Conservation (phyloP, 2,888 invertebrate species). For the Geotrupes spiniger region DNA sequence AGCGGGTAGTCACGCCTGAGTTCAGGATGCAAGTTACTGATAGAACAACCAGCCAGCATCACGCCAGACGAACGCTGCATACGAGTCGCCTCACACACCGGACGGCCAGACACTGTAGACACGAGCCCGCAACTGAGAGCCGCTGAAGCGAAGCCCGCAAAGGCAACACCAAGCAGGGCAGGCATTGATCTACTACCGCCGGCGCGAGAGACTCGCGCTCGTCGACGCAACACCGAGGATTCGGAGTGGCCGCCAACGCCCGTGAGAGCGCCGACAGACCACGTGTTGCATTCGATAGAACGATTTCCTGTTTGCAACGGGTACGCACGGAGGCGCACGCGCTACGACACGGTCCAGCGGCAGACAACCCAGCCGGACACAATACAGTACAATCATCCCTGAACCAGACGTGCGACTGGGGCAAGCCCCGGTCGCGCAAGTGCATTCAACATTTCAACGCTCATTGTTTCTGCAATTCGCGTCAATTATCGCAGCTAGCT, state of each 20-base stretch:
- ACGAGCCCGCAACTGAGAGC: constrained; percentile 33
- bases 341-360: constrained; percentile 15
- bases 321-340: not conserved
- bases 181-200: constrained; percentile 17
- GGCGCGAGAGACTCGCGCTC: not conserved
- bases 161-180: constrained; percentile 55
- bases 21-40: constrained; percentile 42
- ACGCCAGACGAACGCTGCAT: constrained; percentile 59
- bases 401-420: constrained; percentile 49
- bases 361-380: constrained; percentile 9
- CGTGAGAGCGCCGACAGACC: not conserved
- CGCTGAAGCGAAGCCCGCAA: constrained; percentile 56
- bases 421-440: constrained; percentile 40
- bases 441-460: constrained; percentile 57
- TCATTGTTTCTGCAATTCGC: constrained; percentile 58
- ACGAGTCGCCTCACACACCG: no score
- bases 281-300: not conserved
- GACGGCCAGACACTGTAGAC: constrained; percentile 57
- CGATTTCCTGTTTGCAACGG: not conserved
- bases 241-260: constrained; percentile 45
- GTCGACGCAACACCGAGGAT: constrained; percentile 30
- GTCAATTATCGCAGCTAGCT: constrained; percentile 33
- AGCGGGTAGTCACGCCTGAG: constrained; percentile 27
- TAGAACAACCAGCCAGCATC: constrained; percentile 56
- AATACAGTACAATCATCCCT: constrained; percentile 36